These are phyloP conservation scores for Actias luna DNA, from an alignment of 2,888 invertebrate genomes.

Conservation along the genomic window DNA sequence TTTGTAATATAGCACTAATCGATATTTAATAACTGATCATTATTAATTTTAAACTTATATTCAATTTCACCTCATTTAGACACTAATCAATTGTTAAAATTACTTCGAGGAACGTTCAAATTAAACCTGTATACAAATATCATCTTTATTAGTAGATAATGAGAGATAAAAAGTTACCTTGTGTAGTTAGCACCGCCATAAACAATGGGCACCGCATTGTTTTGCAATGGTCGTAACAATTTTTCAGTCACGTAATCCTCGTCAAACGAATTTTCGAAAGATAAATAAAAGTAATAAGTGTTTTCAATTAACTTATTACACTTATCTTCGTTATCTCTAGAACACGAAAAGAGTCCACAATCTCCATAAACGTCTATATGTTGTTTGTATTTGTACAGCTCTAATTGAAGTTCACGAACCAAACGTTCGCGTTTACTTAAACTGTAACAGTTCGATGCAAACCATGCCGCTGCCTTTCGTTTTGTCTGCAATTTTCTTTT, in stretches of 20 bases:
- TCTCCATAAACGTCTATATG: slow-evolving; percentile 35
- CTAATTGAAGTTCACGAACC: slow-evolving; percentile 22
- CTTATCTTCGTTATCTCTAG: slow-evolving; percentile 31
- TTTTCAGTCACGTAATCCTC: slow-evolving; percentile 62
- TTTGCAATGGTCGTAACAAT: slow-evolving; percentile 46
- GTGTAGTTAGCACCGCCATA: slow-evolving; percentile 81
- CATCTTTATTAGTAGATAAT: neutral
- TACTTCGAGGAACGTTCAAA: neutral
- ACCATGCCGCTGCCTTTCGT: slow-evolving; percentile 46
- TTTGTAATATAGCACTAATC: too few relatives aligned
- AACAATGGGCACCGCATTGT: slow-evolving; percentile 85
- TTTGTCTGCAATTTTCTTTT: slow-evolving; percentile 38
- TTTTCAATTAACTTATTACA: slow-evolving; percentile 43
- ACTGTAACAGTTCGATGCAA: slow-evolving; percentile 38
- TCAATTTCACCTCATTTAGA: neutral
- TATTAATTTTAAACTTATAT: neutral
- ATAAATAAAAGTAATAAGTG: slow-evolving; percentile 55
- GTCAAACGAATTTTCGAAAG: slow-evolving; percentile 60
- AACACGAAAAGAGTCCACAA: slow-evolving; percentile 33
- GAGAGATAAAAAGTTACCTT: slow-evolving; percentile 34
- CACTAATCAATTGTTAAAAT: neutral
- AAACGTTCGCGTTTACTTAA: slow-evolving; percentile 28
- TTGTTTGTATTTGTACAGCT: slow-evolving; percentile 26
- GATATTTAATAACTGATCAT: too few relatives aligned
- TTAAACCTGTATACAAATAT: neutral